Conservation (phyloP, 2,888 invertebrate species). For the Ormyrus rosae region DNA sequence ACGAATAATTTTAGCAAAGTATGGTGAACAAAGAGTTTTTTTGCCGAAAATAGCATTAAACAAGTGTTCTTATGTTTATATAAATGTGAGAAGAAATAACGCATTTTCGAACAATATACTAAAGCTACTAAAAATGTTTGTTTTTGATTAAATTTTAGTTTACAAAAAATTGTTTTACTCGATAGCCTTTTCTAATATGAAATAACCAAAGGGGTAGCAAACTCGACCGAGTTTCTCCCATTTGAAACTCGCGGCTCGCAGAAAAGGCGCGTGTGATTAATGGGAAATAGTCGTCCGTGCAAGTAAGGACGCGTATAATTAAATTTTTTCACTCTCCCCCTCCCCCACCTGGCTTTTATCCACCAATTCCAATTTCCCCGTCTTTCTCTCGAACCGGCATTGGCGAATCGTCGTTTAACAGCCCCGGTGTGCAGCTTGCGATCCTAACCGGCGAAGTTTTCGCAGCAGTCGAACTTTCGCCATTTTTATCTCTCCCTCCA, state of each 20-base stretch:
- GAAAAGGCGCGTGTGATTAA: constrained; percentile 24
- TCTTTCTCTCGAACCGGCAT: constrained; percentile 6
- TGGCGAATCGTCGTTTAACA: constrained; percentile 35
- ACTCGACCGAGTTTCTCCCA: constrained; percentile 15
- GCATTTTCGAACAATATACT: too few relatives aligned
- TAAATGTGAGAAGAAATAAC: too few relatives aligned
- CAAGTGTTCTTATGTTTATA: too few relatives aligned
- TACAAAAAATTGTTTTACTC: too few relatives aligned
- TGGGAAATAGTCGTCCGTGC: neutral
- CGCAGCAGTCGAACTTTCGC: constrained; percentile 28
- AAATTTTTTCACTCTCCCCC: constrained; percentile 22
- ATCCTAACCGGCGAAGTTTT: constrained; percentile 13
- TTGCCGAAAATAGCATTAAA: too few relatives aligned
- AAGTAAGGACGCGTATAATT: constrained; percentile 31
- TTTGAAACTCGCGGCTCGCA: neutral
- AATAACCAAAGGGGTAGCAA: neutral
- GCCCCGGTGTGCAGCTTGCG: neutral
- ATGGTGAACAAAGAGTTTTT: too few relatives aligned
- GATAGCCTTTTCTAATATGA: too few relatives aligned
- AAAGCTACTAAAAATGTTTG: too few relatives aligned
- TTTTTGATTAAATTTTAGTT: too few relatives aligned
- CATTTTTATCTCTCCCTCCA: constrained; percentile 31
- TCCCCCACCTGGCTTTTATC: too few relatives aligned
- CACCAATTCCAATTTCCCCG: constrained; percentile 1
- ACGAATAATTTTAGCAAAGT: too few relatives aligned